Base-by-base conservation (phyloP, 1,140 invertebrate species). In the Adoxophyes honmai region DNA sequence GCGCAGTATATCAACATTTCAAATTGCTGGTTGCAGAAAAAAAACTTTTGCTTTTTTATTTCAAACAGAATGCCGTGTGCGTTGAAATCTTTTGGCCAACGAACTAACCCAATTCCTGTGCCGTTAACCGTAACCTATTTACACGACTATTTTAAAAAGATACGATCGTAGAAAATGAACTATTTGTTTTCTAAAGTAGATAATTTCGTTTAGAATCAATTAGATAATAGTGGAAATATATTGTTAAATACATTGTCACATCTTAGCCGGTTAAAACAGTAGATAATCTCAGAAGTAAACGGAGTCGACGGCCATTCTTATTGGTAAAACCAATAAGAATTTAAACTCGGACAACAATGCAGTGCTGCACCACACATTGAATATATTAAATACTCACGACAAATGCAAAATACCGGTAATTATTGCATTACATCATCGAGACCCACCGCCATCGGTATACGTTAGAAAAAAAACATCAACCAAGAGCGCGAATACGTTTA, bases 381-480 rank as follows among this genome's bases (percentile, higher is more conserved):
- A 67, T 61, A 62, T 39, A 57, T 72, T 68, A 67, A 42, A 48
- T 28, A 33, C 42, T 48, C 52, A 56, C 60, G 52, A 57, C 35
- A 52, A 60, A 72, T 69, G 64, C 55, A 64, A 68, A n/a, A 70
- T 66, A 65, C 35, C 64, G 65, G 69, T 79, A 78, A 81, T 72
- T 70, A 74, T 80, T 73, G 66, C 61, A 70, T 70, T 69, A 77
- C 68, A 56, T 64, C 55, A 64, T 60, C 57, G 55, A 56, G 62
- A 62, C 58, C 68, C 59, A 28, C n/a, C 16, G 16, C 18, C 16
- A 48, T 28, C 53, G 59, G 67, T 63, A n/a, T n/a, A 53, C 58
- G 58, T 64, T 63, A 71, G 60, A 70, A 65, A 73, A 37, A 75
- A 76, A 54, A 62, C 54, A 44, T 57, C 53, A 11, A 53, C 21